These are phyloP conservation scores for Aphidius colemani DNA, from an alignment of 2,888 invertebrate species.

Conservation along the genomic window DNA sequence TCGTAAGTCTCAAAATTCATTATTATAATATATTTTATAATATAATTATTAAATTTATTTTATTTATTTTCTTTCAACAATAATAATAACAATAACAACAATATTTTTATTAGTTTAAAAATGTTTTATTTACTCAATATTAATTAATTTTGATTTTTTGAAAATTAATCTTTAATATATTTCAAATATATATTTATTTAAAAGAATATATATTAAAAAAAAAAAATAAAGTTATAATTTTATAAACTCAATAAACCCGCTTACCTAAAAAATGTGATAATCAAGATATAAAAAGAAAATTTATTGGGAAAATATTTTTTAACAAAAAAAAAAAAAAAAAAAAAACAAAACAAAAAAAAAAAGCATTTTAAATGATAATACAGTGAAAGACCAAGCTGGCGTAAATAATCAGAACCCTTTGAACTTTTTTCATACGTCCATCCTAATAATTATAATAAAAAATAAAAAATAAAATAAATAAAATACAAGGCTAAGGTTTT, in stretches of 20 bases:
- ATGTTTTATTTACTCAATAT: conserved; percentile 14
- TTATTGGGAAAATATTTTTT: conserved; percentile 22
- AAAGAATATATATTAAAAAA: conserved; percentile 4
- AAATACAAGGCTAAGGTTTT: not conserved
- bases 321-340: conserved; percentile 11
- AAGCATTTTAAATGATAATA: not conserved
- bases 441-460: conserved; percentile 1
- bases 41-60: too few species aligned
- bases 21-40: conserved; percentile 12
- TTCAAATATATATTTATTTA: too few species aligned
- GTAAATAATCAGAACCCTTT: conserved; percentile 12
- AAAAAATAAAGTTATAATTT: conserved; percentile 14
- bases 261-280: conserved; percentile 15
- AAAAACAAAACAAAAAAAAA: conserved; percentile 1
- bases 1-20: conserved; percentile 42
- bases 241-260: conserved; percentile 10
- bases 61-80: not conserved
- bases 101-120: conserved; percentile 24
- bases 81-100: conserved; percentile 17
- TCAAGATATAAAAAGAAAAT: conserved; percentile 17
- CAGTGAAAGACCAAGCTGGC: conserved; percentile 13
- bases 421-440: conserved; percentile 1
- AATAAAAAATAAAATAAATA: not conserved
- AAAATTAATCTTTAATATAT: too few species aligned
- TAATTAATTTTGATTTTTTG: not conserved